phyloP scores from a whole-genome alignment of 2,888 invertebrate genomes.

The Saturnia pavonia region DNA sequence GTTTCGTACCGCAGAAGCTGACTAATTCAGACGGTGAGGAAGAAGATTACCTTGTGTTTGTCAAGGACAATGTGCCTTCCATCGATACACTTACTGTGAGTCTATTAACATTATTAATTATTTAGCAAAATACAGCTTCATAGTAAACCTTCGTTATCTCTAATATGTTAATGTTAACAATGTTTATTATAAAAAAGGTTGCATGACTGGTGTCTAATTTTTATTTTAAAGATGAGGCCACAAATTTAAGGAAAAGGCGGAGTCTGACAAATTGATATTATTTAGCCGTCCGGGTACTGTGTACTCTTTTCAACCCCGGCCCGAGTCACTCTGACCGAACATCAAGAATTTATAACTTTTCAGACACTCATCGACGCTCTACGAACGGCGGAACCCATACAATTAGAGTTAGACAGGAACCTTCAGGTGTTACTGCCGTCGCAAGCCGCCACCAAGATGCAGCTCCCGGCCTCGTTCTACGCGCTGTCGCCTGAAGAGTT shows the following conservation, averaged over 20 bases:
- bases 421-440: conserved; percentile 91
- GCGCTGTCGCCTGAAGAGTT: conserved; percentile 91
- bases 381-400: conserved; percentile 89
- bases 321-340: no score
- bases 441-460: conserved; percentile 85
- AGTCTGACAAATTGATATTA: no score
- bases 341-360: conserved; percentile 39
- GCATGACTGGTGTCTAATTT: no score
- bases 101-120: neutral
- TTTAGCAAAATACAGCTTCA: no score
- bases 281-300: no score
- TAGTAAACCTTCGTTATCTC: no score
- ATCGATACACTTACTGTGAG: conserved; percentile 80
- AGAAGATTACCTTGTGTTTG: conserved; percentile 86
- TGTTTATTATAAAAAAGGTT: no score
- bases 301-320: no score
- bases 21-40: conserved; percentile 76
- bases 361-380: conserved; percentile 89
- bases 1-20: conserved; percentile 86
- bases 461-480: conserved; percentile 93
- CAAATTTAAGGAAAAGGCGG: no score
- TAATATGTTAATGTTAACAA: no score
- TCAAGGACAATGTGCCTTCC: conserved; percentile 79
- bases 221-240: no score
- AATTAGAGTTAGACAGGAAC: conserved; percentile 92